These are phyloP conservation scores for Campoletis sonorensis DNA, from an alignment of 1,140 invertebrate genomes.

Conservation along the genomic window DNA sequence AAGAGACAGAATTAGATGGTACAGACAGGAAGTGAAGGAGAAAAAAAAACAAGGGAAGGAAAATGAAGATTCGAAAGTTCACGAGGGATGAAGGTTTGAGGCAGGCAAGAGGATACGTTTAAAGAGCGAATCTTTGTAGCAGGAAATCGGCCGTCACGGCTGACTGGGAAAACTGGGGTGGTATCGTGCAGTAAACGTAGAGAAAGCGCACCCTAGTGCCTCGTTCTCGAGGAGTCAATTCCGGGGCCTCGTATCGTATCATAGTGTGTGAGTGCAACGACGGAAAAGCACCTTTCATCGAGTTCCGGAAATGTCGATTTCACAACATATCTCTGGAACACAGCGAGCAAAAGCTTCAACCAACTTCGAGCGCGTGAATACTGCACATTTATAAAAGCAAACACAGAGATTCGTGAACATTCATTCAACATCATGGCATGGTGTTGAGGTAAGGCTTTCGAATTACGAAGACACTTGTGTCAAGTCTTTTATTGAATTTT, in stretches of 20 bases:
- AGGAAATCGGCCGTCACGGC: slow-evolving; percentile 50
- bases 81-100: slow-evolving; percentile 14
- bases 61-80: slow-evolving; percentile 5
- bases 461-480: no score
- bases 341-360: neutral
- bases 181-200: slow-evolving; percentile 2
- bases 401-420: no score
- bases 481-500: no score
- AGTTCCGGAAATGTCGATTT: slow-evolving; percentile 42
- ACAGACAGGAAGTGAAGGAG: neutral
- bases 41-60: neutral
- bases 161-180: slow-evolving; percentile 41
- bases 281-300: slow-evolving; percentile 35
- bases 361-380: neutral
- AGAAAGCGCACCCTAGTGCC: neutral
- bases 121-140: slow-evolving; percentile 53
- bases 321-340: neutral
- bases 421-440: no score
- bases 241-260: slow-evolving; percentile 33
- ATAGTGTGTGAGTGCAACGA: neutral
- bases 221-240: slow-evolving; percentile 44
- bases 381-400: neutral
- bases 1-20: neutral
- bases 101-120: slow-evolving; percentile 44
- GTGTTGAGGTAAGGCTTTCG: no score